Conservation (phyloP, 2,797 vertebrate species). For the Lithobates sylvaticus region DNA sequence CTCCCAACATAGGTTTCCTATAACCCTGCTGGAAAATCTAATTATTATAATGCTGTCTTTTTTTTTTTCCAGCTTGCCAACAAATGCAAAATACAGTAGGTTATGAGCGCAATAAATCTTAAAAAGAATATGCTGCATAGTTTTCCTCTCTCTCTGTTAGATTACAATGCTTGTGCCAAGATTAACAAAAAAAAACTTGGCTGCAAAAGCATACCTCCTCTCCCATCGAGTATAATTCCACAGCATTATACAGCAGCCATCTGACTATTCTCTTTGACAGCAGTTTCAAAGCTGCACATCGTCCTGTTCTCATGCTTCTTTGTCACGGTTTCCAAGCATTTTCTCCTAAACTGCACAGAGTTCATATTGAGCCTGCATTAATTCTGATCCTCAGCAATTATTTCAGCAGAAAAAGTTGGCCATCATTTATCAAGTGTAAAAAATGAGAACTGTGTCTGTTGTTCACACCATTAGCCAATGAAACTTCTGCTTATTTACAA, state of each 20-base stretch:
- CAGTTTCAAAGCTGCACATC: not conserved
- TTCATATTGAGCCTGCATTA: not conserved
- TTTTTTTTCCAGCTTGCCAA: constrained; percentile 37
- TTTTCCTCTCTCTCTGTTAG: constrained; percentile 25
- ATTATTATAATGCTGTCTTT: constrained; percentile 32
- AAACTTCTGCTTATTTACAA: no score
- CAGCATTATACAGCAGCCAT: constrained; percentile 10
- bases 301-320: not conserved
- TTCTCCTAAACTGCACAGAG: not conserved
- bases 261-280: constrained; percentile 22
- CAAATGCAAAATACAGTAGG: constrained; percentile 53
- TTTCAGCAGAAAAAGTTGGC: not conserved
- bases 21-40: not conserved
- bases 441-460: not conserved
- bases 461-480: no score
- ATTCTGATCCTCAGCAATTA: not conserved
- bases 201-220: not conserved
- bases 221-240: not conserved
- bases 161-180: constrained; percentile 30
- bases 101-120: constrained; percentile 52
- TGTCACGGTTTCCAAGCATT: not conserved
- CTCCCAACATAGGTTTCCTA: no score
- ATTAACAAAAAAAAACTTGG: constrained; percentile 40
- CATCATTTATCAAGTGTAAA: not conserved
- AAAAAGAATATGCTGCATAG: constrained; percentile 35